Percentiles rank a stretch among this genome's conserved stretches.
Conservation (phyloP, 2,113 vertebrate species). For the Coptodon rendalli region DNA sequence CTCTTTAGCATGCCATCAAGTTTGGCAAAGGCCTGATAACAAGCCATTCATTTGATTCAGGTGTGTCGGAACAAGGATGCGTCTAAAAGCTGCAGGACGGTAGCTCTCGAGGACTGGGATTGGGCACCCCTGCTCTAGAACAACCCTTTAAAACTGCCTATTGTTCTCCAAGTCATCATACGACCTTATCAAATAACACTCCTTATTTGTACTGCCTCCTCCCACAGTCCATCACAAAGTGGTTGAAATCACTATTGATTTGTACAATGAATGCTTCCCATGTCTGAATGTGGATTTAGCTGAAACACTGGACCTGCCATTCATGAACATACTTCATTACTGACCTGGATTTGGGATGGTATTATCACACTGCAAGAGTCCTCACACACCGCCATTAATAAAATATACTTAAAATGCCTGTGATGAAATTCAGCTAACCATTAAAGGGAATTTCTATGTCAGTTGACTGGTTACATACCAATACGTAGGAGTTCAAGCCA, state of each 20-base stretch:
- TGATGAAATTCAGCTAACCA: neutral
- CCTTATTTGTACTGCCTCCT: neutral
- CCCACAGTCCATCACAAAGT: neutral
- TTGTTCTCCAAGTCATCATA: neutral
- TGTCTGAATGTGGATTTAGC: neutral
- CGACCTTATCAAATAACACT: neutral
- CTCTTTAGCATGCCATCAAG: no score
- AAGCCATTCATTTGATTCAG: no score
- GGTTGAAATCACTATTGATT: neutral
- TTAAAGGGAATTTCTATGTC: neutral
- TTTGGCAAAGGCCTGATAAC: no score
- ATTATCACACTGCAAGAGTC: neutral
- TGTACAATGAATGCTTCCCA: neutral
- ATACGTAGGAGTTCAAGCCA: constrained; percentile 90
- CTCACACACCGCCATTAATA: neutral
- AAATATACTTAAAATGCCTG: neutral
- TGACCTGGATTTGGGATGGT: neutral
- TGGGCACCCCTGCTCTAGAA: no score
- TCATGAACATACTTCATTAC: neutral
- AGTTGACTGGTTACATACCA: constrained; percentile 70
- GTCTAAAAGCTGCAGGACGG: no score
- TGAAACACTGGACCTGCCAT: neutral
- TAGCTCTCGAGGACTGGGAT: no score
- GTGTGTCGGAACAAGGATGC: no score
- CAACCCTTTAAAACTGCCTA: neutral